phyloP scores from a whole-genome alignment of 2,113 vertebrate species.

The Leuciscus idus region DNA sequence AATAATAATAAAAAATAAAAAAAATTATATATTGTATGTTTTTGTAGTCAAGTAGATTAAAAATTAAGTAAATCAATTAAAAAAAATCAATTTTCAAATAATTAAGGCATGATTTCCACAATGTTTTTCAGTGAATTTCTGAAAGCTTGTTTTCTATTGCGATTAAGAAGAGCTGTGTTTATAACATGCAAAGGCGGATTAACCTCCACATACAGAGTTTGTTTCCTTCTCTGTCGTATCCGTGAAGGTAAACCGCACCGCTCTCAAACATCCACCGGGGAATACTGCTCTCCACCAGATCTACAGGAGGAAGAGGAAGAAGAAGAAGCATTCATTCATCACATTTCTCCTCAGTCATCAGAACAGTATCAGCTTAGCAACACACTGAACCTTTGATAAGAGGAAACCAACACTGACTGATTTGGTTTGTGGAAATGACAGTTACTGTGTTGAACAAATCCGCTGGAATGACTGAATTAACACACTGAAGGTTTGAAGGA shows the following conservation, averaged over 20 bases:
- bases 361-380: background rate
- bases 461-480: background rate
- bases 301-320: conserved; percentile 66
- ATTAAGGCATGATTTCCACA: background rate
- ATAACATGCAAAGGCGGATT: background rate
- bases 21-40: background rate
- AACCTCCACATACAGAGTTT: conserved; percentile 87
- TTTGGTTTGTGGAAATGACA: background rate
- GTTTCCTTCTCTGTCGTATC: conserved; percentile 96
- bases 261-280: conserved; percentile 90
- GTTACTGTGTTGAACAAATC: background rate
- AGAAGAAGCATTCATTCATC: background rate
- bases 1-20: too few species aligned
- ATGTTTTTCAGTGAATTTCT: background rate
- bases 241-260: conserved; percentile 90
- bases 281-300: conserved; percentile 88
- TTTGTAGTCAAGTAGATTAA: background rate
- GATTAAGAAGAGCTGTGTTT: background rate
- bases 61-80: background rate
- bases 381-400: background rate
- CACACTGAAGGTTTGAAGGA: background rate
- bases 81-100: background rate
- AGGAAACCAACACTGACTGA: background rate
- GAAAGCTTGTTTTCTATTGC: background rate
- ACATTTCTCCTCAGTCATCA: background rate